Percentiles rank a stretch among this genome's conserved stretches.
Evolutionary conservation across 2,113 vertebrate genomes (phyloP).

Genomic region (Symphodus melops): DNA sequence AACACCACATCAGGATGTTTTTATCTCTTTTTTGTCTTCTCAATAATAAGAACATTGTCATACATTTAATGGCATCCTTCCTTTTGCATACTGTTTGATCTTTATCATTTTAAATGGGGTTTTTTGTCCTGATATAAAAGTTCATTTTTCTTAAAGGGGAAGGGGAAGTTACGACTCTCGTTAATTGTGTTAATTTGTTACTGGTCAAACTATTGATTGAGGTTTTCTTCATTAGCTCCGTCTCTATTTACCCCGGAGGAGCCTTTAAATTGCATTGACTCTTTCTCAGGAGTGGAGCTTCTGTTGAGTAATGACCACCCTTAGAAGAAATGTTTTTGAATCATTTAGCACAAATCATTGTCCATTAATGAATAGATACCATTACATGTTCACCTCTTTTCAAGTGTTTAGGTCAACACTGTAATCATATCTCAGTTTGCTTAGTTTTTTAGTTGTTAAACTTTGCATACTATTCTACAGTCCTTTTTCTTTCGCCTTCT

Average conservation of each 20-base stretch:
- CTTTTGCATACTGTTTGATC: too few relatives aligned
- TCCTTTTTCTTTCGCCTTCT: too few relatives aligned
- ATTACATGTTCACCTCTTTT: not conserved
- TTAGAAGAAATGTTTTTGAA: slow-evolving; percentile 2
- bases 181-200: slow-evolving; percentile 24
- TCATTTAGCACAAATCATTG: not conserved
- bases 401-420: not conserved
- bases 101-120: too few relatives aligned
- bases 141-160: not conserved
- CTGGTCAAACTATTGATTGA: slow-evolving; percentile 24
- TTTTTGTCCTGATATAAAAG: too few relatives aligned
- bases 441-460: too few relatives aligned
- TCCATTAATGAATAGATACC: not conserved
- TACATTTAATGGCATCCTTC: too few relatives aligned
- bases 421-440: too few relatives aligned
- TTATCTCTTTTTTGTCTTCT: too few relatives aligned
- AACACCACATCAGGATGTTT: too few relatives aligned
- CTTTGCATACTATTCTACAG: too few relatives aligned
- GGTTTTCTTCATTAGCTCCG: slow-evolving; percentile 2
- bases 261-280: not conserved
- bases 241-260: not conserved
- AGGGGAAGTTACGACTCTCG: not conserved
- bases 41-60: too few relatives aligned
- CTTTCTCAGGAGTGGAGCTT: not conserved
- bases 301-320: not conserved